phyloP scores from a whole-genome alignment of 64 coral and sea anemone species.

The Orbicella faveolata region DNA sequence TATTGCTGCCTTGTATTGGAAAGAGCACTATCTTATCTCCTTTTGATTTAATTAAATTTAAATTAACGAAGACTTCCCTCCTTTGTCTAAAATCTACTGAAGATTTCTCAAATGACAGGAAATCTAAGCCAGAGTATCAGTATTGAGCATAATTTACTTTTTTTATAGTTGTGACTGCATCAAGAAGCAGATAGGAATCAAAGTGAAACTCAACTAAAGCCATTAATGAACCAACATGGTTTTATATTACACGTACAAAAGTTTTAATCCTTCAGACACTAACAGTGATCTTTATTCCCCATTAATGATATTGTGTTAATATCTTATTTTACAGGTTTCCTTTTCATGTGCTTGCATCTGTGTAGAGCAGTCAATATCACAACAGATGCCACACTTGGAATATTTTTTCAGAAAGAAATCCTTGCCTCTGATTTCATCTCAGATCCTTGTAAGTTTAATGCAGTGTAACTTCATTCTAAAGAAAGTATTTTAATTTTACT shows the following conservation, averaged over 20 bases:
- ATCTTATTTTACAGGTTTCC: constrained; percentile 27
- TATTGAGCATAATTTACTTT: too few relatives aligned
- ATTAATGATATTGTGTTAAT: constrained; percentile 18
- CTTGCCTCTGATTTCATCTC: constrained; percentile 4
- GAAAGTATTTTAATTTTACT: too few relatives aligned
- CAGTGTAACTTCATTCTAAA: too few relatives aligned
- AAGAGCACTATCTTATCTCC: too few relatives aligned
- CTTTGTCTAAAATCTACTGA: too few relatives aligned
- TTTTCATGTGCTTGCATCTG: constrained; percentile 8
- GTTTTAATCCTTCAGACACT: neutral
- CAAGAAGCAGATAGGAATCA: neutral
- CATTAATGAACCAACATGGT: neutral
- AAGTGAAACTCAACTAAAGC: neutral
- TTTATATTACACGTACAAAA: neutral
- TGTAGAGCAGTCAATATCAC: constrained; percentile 20
- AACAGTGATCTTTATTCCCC: neutral
- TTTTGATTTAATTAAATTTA: too few relatives aligned
- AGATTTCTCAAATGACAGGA: too few relatives aligned
- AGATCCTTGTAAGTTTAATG: constrained; percentile 28
- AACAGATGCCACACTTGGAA: neutral
- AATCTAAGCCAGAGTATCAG: too few relatives aligned
- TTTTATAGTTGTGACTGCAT: too few relatives aligned
- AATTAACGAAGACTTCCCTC: too few relatives aligned
- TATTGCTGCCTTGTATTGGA: too few relatives aligned
- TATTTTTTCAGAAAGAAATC: constrained; percentile 37